A percentile compares a stretch with the other conserved stretches of the same genome.
phyloP scores from a whole-genome alignment of 2,113 vertebrate species.

The Ceyx margarethae region DNA sequence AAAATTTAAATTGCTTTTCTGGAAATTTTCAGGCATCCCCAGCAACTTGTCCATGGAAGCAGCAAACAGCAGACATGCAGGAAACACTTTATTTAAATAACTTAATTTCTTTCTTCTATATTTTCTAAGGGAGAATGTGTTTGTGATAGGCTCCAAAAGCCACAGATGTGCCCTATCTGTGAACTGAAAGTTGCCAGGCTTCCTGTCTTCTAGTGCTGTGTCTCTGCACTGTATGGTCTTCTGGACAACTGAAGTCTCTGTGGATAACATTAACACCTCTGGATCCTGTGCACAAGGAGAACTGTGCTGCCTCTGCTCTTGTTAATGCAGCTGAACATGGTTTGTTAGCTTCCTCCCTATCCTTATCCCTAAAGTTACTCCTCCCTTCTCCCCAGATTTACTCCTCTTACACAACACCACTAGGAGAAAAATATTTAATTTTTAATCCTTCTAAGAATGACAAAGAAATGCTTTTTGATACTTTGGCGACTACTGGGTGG shows the following conservation, averaged over 20 bases:
- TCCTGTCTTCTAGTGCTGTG: not conserved
- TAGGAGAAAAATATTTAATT: not conserved
- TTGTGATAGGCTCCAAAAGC: not conserved
- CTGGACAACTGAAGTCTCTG: not conserved
- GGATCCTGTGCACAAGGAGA: not conserved
- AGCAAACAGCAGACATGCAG: not conserved
- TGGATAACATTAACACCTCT: not conserved
- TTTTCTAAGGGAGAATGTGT: not conserved
- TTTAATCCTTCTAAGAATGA: not conserved
- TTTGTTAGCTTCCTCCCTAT: not conserved
- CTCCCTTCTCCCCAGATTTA: not conserved
- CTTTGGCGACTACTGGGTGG: not conserved
- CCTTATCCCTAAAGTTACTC: not conserved
- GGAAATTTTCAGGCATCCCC: not conserved
- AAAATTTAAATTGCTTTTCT: not conserved
- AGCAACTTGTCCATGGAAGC: not conserved
- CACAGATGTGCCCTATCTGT: not conserved
- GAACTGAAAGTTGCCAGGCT: not conserved
- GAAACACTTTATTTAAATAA: conserved; percentile 14
- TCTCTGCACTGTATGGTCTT: not conserved
- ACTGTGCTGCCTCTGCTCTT: not conserved
- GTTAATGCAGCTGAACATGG: not conserved
- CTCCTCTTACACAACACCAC: not conserved
- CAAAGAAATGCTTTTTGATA: not conserved
- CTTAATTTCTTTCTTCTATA: not conserved